Evolutionary conservation across 2,113 vertebrate genomes (phyloP).

Genomic region (Chloebia gouldiae): DNA sequence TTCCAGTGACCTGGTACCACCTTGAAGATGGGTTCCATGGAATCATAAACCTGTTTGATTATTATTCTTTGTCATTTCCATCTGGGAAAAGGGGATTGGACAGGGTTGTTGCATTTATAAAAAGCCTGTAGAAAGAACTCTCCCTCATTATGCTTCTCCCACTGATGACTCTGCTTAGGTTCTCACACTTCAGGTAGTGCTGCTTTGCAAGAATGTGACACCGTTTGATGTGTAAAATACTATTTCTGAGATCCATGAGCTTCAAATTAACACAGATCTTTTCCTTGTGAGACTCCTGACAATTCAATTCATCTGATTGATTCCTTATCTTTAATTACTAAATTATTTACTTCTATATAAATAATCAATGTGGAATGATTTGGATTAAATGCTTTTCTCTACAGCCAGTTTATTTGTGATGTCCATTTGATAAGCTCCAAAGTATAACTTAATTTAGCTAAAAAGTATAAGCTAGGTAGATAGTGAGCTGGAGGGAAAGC

Average conservation of each 20-base stretch:
- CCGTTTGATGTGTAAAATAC: background rate
- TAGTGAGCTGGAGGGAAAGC: background rate
- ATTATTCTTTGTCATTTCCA: conserved; percentile 65
- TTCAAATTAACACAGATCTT: too few relatives aligned
- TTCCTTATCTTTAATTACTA: background rate
- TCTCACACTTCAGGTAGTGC: background rate
- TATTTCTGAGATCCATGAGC: background rate
- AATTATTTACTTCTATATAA: background rate
- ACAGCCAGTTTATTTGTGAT: background rate
- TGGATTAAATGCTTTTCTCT: background rate
- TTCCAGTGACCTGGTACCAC: conserved; percentile 79
- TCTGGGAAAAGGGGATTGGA: conserved; percentile 69
- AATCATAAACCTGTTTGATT: conserved; percentile 65
- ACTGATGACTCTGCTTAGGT: background rate
- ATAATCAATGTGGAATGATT: background rate
- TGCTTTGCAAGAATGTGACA: background rate
- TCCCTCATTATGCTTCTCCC: background rate
- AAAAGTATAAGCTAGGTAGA: background rate
- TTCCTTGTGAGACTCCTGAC: too few relatives aligned
- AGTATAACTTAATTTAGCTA: background rate
- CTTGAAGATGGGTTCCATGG: conserved; percentile 81
- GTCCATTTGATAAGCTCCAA: background rate
- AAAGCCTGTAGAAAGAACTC: background rate
- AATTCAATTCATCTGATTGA: background rate
- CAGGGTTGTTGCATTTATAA: conserved; percentile 52